phyloP scores from a whole-genome alignment of 2,797 vertebrate genomes.

The Myotis myotis region DNA sequence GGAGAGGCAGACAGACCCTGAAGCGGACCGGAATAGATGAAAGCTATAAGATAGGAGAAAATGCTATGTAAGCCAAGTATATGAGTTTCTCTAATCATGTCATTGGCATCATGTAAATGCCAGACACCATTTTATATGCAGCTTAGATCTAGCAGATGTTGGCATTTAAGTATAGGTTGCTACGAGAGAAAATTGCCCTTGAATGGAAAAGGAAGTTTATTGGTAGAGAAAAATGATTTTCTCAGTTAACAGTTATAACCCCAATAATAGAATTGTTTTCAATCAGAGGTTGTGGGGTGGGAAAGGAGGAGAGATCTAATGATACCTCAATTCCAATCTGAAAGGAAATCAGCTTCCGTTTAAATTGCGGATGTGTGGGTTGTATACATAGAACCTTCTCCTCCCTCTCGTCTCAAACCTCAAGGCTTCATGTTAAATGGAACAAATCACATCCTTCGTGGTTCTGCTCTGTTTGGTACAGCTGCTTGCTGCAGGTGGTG shows the following conservation, averaged over 20 bases:
- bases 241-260: slow-evolving; percentile 71
- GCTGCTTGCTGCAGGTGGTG: slow-evolving; percentile 79
- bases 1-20: not conserved
- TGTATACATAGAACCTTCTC: slow-evolving; percentile 56
- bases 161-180: slow-evolving; percentile 75
- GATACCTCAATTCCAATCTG: slow-evolving; percentile 64
- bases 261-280: slow-evolving; percentile 74
- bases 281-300: slow-evolving; percentile 57
- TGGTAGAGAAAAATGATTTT: slow-evolving; percentile 69
- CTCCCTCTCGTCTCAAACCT: slow-evolving; percentile 60
- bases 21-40: slow-evolving; percentile 50
- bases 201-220: slow-evolving; percentile 72
- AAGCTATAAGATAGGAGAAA: slow-evolving; percentile 46
- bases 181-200: slow-evolving; percentile 69
- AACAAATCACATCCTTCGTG: slow-evolving; percentile 75
- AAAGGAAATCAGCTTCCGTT: slow-evolving; percentile 55
- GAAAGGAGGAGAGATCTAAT: slow-evolving; percentile 63
- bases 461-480: slow-evolving; percentile 77
- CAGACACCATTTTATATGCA: slow-evolving; percentile 67
- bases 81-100: slow-evolving; percentile 59
- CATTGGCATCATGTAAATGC: slow-evolving; percentile 73
- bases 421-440: slow-evolving; percentile 74
- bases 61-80: slow-evolving; percentile 36
- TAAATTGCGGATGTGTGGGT: slow-evolving; percentile 38
- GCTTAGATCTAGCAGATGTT: slow-evolving; percentile 69